These are phyloP conservation scores for Byasa hedistus DNA, from an alignment of 2,888 invertebrate genomes.

Conservation along the genomic window DNA sequence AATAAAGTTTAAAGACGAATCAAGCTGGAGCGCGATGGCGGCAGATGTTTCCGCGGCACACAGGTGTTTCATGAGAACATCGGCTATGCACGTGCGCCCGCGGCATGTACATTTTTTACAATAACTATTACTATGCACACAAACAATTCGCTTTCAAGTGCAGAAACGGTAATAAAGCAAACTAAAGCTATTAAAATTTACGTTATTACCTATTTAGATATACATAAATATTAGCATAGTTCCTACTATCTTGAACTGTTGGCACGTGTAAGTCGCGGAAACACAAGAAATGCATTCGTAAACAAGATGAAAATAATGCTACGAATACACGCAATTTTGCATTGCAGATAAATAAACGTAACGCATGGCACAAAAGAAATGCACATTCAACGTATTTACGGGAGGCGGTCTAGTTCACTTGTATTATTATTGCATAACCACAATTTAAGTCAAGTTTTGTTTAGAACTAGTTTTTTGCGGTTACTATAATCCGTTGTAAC, in stretches of 20 bases:
- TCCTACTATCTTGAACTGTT: constrained; percentile 12
- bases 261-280: constrained; percentile 20
- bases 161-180: background rate
- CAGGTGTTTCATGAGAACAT: constrained; percentile 17
- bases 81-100: constrained; percentile 16
- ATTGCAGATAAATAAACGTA: constrained; percentile 9
- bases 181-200: constrained; percentile 9
- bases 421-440: constrained; percentile 16
- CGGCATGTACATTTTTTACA: background rate
- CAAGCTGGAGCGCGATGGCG: constrained; percentile 10
- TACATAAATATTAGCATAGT: constrained; percentile 2
- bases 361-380: constrained; percentile 3
- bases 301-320: constrained; percentile 21
- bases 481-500: background rate
- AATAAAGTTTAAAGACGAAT: constrained; percentile 21
- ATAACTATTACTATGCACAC: background rate
- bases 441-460: constrained; percentile 8
- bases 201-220: constrained; percentile 13
- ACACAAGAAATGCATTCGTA: constrained; percentile 18
- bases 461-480: constrained; percentile 17
- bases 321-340: constrained; percentile 14
- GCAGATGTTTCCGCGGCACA: constrained; percentile 21
- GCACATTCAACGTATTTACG: constrained; percentile 13
- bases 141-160: background rate
- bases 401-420: constrained; percentile 14